Evolutionary conservation across 2,797 vertebrate species (phyloP).

Genomic region (Eremophila alpestris): DNA sequence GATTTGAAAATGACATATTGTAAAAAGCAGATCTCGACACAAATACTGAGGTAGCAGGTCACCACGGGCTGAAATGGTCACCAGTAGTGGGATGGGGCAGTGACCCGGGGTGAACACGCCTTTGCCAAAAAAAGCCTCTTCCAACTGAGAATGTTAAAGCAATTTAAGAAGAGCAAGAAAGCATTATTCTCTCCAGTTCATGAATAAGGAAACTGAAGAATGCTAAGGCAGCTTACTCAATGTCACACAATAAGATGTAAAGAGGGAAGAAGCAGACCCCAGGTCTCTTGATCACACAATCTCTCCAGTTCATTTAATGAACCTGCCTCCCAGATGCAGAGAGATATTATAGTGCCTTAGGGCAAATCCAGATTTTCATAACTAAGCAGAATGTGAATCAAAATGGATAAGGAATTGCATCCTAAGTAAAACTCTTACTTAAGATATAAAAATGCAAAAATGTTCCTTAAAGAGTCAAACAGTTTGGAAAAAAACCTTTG

Average conservation of each 20-base stretch:
- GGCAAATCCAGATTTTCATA: constrained; percentile 41
- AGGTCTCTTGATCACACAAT: constrained; percentile 38
- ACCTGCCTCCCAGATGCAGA: constrained; percentile 25
- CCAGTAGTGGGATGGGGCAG: background rate
- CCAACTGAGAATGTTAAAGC: background rate
- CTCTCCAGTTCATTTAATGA: constrained; percentile 22
- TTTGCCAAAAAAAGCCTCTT: background rate
- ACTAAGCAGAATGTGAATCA: constrained; percentile 21
- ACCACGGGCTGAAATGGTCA: background rate
- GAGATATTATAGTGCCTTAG: background rate
- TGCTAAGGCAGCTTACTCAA: background rate
- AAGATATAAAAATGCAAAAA: constrained; percentile 28
- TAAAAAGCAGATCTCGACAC: background rate
- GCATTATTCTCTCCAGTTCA: background rate
- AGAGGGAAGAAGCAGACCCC: background rate
- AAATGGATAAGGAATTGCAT: constrained; percentile 39
- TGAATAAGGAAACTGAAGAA: background rate
- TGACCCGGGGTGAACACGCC: fast-evolving
- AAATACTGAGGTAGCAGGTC: background rate
- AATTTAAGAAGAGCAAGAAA: background rate
- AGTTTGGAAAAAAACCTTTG: background rate
- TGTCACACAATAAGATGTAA: background rate
- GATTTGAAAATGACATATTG: background rate
- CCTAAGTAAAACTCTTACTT: constrained; percentile 20
- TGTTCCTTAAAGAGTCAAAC: background rate